Evolutionary conservation across 37 sponge, comb jelly and placozoan genomes (phyloP).

Genomic region (Crambe crambe): DNA sequence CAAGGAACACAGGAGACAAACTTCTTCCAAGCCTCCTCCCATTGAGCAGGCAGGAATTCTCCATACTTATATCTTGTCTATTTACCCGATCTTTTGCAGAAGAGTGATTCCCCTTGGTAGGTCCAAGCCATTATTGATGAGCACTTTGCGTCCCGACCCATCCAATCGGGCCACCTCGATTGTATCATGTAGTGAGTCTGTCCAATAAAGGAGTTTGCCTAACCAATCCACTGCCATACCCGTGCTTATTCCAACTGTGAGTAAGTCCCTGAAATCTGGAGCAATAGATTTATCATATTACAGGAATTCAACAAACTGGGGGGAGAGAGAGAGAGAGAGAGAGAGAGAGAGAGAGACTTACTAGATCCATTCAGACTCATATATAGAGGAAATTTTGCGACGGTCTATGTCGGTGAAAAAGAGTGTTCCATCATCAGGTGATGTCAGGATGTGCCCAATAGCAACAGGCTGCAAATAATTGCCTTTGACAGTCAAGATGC

Average conservation of each 20-base stretch:
- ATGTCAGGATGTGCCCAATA: conserved; percentile 21
- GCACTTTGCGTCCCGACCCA: conserved; percentile 34
- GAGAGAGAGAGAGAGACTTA: neutral
- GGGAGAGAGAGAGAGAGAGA: conserved; percentile 19
- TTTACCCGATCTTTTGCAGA: conserved; percentile 64
- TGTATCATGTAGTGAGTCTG: conserved; percentile 26
- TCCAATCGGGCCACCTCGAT: conserved; percentile 55
- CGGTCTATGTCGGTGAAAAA: conserved; percentile 17
- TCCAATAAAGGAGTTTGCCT: conserved; percentile 66
- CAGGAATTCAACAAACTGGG: too few species aligned
- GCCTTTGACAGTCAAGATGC: neutral
- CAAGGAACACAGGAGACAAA: too few species aligned
- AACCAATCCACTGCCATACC: conserved; percentile 83
- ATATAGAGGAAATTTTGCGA: neutral
- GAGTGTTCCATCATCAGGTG: conserved; percentile 11
- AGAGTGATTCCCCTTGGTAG: conserved; percentile 59
- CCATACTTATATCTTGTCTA: neutral
- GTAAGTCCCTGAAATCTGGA: neutral
- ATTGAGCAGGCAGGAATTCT: too few species aligned
- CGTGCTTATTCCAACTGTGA: neutral
- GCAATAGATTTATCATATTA: too few species aligned
- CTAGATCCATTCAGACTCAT: conserved; percentile 18
- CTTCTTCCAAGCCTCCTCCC: too few species aligned
- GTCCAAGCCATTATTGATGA: conserved; percentile 26
- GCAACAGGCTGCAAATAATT: neutral